Evolutionary conservation across 1,140 invertebrate species (phyloP).

Genomic region (Venturia canescens): DNA sequence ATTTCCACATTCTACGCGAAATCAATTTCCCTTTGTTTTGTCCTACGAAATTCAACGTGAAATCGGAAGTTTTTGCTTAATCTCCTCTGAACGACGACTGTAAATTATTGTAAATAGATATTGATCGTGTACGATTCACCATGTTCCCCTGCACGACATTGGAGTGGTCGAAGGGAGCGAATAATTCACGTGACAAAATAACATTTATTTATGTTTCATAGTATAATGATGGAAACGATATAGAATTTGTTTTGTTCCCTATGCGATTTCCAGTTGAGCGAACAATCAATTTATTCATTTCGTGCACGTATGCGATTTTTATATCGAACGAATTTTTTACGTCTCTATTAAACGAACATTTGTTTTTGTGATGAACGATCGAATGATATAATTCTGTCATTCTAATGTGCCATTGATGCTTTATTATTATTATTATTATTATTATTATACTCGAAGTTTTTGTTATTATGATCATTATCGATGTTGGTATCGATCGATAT

Average conservation of each 20-base stretch:
- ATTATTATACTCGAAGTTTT: too few relatives aligned
- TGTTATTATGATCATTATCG: background rate
- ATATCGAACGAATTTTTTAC: background rate
- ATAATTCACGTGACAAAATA: constrained; percentile 54
- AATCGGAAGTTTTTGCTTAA: constrained; percentile 5
- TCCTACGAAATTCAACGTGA: too few relatives aligned
- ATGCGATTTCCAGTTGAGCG: constrained; percentile 8
- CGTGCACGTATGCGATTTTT: background rate
- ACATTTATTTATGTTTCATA: constrained; percentile 67
- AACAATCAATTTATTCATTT: constrained; percentile 4
- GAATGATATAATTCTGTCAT: background rate
- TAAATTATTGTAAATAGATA: constrained; percentile 41
- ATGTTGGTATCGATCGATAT: too few relatives aligned
- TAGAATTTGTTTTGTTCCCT: constrained; percentile 7
- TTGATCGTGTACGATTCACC: constrained; percentile 17
- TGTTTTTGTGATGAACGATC: background rate
- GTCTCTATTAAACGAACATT: background rate
- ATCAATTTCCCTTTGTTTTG: background rate
- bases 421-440: background rate
- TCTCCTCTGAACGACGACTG: constrained; percentile 15
- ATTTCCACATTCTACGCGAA: background rate
- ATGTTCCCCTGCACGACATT: background rate
- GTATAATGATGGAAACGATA: constrained; percentile 55
- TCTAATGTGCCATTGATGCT: background rate
- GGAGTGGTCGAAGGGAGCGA: background rate